Percentiles rank a stretch among this genome's conserved stretches.
phyloP scores from a whole-genome alignment of 2,888 invertebrate species.

The Meghimatium bilineatum region DNA sequence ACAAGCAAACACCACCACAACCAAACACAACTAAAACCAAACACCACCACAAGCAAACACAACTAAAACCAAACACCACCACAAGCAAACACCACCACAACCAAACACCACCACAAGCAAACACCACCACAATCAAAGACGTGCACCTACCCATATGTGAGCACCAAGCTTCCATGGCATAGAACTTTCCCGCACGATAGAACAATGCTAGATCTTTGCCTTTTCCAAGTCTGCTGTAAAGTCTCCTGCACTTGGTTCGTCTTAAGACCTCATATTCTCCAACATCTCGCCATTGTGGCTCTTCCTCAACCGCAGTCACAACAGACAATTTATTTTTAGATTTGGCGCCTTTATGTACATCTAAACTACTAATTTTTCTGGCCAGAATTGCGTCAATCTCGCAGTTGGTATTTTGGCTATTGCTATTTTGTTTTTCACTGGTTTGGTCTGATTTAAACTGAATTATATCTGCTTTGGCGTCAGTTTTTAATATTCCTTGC shows the following conservation, averaged over 20 bases:
- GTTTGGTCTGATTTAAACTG: neutral
- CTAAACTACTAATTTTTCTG: slow-evolving; percentile 35
- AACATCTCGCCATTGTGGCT: slow-evolving; percentile 31
- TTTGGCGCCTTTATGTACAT: slow-evolving; percentile 1
- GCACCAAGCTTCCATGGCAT: slow-evolving; percentile 70
- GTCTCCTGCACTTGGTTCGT: slow-evolving; percentile 59
- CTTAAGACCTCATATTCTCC: slow-evolving; percentile 51
- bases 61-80: too few species aligned
- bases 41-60: too few species aligned
- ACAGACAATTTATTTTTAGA: neutral
- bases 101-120: too few species aligned
- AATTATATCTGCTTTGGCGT: neutral
- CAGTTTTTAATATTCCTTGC: neutral
- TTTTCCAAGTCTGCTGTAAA: slow-evolving; percentile 60
- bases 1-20: too few species aligned
- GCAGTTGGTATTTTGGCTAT: neutral
- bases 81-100: too few species aligned
- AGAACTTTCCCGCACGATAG: slow-evolving; percentile 60
- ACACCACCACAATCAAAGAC: too few species aligned
- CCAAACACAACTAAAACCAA: too few species aligned
- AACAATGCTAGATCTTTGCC: slow-evolving; percentile 64
- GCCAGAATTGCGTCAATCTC: slow-evolving; percentile 44
- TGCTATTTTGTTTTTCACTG: neutral
- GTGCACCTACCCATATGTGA: slow-evolving; percentile 71
- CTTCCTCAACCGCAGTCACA: neutral